These are phyloP conservation scores for Strigamia transsilvanica DNA, from an alignment of 2,888 invertebrate genomes.

Conservation along the genomic window DNA sequence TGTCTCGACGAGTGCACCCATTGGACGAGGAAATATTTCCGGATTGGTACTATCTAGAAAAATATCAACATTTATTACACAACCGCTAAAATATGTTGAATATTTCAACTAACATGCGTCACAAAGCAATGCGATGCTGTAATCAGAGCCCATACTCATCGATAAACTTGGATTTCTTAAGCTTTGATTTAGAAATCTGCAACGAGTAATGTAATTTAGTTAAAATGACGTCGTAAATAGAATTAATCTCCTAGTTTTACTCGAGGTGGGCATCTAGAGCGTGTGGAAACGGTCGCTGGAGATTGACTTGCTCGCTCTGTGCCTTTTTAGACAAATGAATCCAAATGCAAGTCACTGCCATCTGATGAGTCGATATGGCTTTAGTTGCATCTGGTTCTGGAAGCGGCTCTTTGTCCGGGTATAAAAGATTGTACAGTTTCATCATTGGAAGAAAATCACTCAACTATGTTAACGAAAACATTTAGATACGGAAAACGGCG, in stretches of 20 bases:
- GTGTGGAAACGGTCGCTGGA: slow-evolving; percentile 79
- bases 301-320: slow-evolving; percentile 80
- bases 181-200: slow-evolving; percentile 79
- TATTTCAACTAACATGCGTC: slow-evolving; percentile 75
- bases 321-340: slow-evolving; percentile 94
- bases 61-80: not conserved
- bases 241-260: slow-evolving; percentile 64
- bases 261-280: slow-evolving; percentile 84
- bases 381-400: slow-evolving; percentile 88
- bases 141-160: slow-evolving; percentile 79
- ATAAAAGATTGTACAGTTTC: slow-evolving; percentile 88
- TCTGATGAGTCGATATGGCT: slow-evolving; percentile 84
- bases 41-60: slow-evolving; percentile 74
- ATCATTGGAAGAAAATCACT: slow-evolving; percentile 89
- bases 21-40: slow-evolving; percentile 88
- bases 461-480: slow-evolving; percentile 67
- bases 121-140: slow-evolving; percentile 87
- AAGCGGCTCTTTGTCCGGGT: slow-evolving; percentile 87
- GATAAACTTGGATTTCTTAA: slow-evolving; percentile 64
- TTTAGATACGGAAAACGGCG: not conserved
- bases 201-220: not conserved
- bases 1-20: slow-evolving; percentile 90
- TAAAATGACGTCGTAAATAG: not conserved
- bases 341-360: slow-evolving; percentile 97
- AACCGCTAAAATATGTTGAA: not conserved